These are phyloP conservation scores for Eulemur coronatus DNA, from an alignment of 2,797 vertebrate species.

Conservation along the genomic window DNA sequence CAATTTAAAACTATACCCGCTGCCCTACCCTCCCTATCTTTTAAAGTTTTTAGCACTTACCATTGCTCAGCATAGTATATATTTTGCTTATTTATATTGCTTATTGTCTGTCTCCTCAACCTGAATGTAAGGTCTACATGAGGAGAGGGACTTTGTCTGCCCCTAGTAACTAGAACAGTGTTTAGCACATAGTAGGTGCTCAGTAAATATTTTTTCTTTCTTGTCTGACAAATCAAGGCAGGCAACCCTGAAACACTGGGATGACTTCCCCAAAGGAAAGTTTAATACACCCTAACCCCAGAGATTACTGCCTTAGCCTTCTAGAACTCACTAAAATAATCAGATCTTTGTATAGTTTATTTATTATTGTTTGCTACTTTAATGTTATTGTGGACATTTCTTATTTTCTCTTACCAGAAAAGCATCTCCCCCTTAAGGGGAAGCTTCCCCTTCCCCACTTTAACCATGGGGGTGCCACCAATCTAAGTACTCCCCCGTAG, in stretches of 20 bases:
- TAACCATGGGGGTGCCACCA: neutral
- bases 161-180: neutral
- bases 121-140: neutral
- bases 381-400: neutral
- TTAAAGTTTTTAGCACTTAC: neutral
- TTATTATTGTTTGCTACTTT: neutral
- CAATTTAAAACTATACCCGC: neutral
- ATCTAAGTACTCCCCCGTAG: neutral
- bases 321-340: neutral
- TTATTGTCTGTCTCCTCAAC: too few relatives aligned
- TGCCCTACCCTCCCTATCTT: neutral
- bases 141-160: neutral
- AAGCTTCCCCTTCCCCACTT: neutral
- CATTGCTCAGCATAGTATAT: neutral
- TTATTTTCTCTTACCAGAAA: neutral
- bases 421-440: neutral
- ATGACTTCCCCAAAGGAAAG: neutral
- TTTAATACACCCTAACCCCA: neutral
- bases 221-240: neutral
- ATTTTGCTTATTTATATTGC: neutral
- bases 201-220: neutral
- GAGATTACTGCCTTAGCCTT: neutral
- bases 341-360: neutral
- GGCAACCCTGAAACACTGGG: neutral
- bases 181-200: neutral